phyloP scores from a whole-genome alignment of 2,888 invertebrate genomes.

The Plebejus argus region DNA sequence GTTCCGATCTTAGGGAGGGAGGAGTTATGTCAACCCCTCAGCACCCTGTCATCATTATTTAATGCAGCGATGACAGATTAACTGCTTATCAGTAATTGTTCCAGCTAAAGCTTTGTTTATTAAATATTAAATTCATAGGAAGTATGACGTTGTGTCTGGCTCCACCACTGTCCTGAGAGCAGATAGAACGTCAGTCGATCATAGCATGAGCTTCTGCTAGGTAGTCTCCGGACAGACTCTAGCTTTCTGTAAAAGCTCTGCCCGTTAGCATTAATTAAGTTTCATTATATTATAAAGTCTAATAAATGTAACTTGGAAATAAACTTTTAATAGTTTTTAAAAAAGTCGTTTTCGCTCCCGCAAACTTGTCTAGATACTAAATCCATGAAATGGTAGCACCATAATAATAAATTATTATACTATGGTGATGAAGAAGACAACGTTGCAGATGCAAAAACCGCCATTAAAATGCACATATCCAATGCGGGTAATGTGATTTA shows the following conservation, averaged over 20 bases:
- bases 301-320: not conserved
- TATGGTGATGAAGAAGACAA: not conserved
- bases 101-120: no score
- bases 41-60: not conserved
- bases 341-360: conserved; percentile 32
- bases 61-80: no score
- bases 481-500: conserved; percentile 39
- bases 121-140: no score
- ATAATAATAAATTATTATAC: not conserved
- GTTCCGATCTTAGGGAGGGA: conserved; percentile 31
- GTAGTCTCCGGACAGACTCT: no score
- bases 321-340: not conserved
- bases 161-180: no score
- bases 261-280: conserved; percentile 34
- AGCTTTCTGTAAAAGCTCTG: no score
- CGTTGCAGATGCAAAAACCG: not conserved
- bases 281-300: not conserved
- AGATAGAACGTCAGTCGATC: no score
- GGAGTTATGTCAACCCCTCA: conserved; percentile 23
- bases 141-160: no score
- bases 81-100: no score
- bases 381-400: not conserved
- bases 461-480: not conserved
- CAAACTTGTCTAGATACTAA: conserved; percentile 6
- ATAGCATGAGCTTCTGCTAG: no score